phyloP scores from a whole-genome alignment of 2,797 vertebrate species.

The Sciaenops ocellatus region DNA sequence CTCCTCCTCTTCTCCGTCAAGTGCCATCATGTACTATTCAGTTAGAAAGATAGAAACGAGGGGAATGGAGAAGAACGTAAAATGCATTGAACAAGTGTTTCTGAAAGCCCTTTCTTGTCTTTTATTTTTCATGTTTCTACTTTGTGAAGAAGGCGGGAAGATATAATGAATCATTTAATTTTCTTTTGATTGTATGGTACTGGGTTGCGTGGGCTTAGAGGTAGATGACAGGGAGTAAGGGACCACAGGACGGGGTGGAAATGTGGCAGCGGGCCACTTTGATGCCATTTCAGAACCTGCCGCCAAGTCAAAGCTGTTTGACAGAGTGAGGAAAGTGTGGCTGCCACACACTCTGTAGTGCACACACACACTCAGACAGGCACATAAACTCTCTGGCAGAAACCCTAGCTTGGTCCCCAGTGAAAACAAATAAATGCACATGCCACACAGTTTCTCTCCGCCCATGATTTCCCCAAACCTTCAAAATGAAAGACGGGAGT shows the following conservation, averaged over 20 bases:
- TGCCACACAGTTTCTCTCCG: constrained; percentile 29
- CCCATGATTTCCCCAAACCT: constrained; percentile 50
- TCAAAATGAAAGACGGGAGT: constrained; percentile 67
- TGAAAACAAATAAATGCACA: constrained; percentile 71
- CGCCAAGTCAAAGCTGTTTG: constrained; percentile 77
- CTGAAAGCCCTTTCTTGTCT: constrained; percentile 75
- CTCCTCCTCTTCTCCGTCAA: constrained; percentile 69
- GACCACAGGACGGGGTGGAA: constrained; percentile 62
- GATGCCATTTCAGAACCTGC: constrained; percentile 78
- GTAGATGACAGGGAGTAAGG: constrained; percentile 70
- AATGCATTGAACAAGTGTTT: constrained; percentile 77
- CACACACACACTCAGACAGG: constrained; percentile 33
- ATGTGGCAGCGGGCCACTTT: constrained; percentile 77
- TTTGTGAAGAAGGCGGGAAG: constrained; percentile 75
- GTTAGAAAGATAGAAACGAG: constrained; percentile 67
- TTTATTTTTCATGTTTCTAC: constrained; percentile 85
- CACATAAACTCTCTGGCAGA: constrained; percentile 55
- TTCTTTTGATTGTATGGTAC: constrained; percentile 83
- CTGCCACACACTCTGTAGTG: constrained; percentile 45
- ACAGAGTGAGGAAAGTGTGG: constrained; percentile 68
- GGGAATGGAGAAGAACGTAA: constrained; percentile 59
- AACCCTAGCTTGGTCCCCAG: constrained; percentile 52
- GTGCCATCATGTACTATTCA: constrained; percentile 85
- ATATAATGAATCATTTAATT: constrained; percentile 87
- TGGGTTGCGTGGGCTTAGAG: constrained; percentile 73